Percentiles rank a stretch among this genome's conserved stretches.
Evolutionary conservation across 2,888 invertebrate species (phyloP).

Genomic region (Dendrolimus houi): DNA sequence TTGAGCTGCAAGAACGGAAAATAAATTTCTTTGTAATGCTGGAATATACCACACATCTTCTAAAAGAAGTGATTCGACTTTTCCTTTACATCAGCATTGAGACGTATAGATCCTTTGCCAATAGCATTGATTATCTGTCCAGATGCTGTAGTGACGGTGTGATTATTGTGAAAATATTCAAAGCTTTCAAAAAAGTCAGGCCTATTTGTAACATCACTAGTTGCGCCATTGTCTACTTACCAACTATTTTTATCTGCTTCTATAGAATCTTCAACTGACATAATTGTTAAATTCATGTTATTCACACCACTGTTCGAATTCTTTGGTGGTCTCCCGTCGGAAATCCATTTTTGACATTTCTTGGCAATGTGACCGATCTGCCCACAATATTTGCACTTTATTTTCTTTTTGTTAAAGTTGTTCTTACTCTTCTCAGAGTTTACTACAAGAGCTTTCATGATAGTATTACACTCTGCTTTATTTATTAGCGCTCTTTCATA

Average conservation of each 20-base stretch:
- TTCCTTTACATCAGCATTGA: background rate
- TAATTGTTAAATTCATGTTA: background rate
- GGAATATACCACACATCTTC: background rate
- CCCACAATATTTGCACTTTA: background rate
- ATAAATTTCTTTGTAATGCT: background rate
- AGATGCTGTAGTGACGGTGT: background rate
- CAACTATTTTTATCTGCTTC: background rate
- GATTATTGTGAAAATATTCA: background rate
- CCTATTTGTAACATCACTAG: background rate
- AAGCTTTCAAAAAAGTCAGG: background rate
- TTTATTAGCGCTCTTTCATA: background rate
- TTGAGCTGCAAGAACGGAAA: background rate
- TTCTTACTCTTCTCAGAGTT: too few relatives aligned
- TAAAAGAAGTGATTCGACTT: too few relatives aligned
- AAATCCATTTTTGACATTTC: background rate
- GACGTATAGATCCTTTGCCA: background rate
- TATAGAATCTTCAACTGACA: too few relatives aligned
- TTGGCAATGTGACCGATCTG: background rate
- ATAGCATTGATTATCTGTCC: background rate
- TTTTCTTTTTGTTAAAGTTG: background rate
- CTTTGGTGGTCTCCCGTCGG: background rate
- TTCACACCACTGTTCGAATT: background rate
- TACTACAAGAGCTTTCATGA: too few relatives aligned
- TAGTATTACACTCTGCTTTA: too few relatives aligned
- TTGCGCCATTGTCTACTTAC: background rate